A percentile compares a stretch with the other conserved stretches of the same genome.
phyloP scores from a whole-genome alignment of 2,888 invertebrate species.

The Cabera pusaria region DNA sequence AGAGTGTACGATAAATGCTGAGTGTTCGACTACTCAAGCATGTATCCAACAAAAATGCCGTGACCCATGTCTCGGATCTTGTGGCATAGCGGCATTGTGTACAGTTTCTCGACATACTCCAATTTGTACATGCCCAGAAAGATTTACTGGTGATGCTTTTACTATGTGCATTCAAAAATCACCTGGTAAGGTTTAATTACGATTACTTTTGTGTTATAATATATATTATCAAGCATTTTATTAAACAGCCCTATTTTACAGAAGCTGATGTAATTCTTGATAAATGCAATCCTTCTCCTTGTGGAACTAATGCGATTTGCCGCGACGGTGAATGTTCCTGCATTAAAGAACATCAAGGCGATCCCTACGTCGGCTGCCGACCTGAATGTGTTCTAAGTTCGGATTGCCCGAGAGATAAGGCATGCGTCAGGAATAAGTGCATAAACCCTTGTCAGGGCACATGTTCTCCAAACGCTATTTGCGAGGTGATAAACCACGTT shows the following conservation, averaged over 20 bases:
- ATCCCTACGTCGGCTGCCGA: conserved; percentile 87
- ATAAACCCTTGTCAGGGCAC: conserved; percentile 87
- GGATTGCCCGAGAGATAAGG: conserved; percentile 86
- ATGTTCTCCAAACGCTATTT: conserved; percentile 87
- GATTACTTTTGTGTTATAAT: conserved; percentile 1
- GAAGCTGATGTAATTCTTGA: conserved; percentile 52
- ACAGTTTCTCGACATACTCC: conserved; percentile 88
- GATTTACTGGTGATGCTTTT: conserved; percentile 87
- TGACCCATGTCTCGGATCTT: conserved; percentile 89
- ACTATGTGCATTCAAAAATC: conserved; percentile 75
- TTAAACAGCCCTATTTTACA: conserved; percentile 30
- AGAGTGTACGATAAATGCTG: conserved; percentile 88
- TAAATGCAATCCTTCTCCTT: conserved; percentile 86
- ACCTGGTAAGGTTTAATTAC: conserved; percentile 48
- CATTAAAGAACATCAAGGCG: conserved; percentile 84
- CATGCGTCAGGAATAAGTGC: conserved; percentile 87
- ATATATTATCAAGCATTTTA: conserved; percentile 5
- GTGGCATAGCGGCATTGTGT: conserved; percentile 85
- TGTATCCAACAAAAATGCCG: conserved; percentile 88
- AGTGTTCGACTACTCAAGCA: conserved; percentile 86
- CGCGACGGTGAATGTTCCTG: conserved; percentile 84
- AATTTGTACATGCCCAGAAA: conserved; percentile 88
- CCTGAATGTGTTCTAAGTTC: conserved; percentile 88
- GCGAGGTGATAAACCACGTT: conserved; percentile 88
- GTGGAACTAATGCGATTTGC: conserved; percentile 85